Evolutionary conservation across 2,888 invertebrate species (phyloP), one percentile per base, ranked within the genome.

Genomic region (Caenorhabditis virilis): DNA sequence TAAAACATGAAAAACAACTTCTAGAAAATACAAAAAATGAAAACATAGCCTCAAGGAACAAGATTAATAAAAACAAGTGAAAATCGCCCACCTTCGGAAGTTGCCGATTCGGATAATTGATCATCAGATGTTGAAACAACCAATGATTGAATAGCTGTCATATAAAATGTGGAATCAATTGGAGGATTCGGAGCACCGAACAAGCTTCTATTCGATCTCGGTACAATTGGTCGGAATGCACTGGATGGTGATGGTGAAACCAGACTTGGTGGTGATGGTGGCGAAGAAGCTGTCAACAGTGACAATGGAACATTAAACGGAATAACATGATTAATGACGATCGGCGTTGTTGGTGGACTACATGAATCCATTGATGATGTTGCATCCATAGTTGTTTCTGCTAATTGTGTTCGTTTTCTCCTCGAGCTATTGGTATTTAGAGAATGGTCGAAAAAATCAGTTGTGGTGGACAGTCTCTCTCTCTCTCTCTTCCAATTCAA

Each of bases 201-300:
- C 22, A 47, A 36, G 13, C 27, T 47, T 11, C 18, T 33, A 16
- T 25, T 7, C n/a, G 27, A 26, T 39, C 52, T 53, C 13, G 69
- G 67, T 11, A 56, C 45, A 33, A 72, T 65, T n/a, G 66, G 65
- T 27, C 71, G 71, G 46, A 74, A 69, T 0, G 71, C 69, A 1
- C 63, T 63, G 3, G 69, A 36, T 9, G 62, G 39, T 6, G 64
- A 61, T 26, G 63, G 67, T 11, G 54, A 57, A 18, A 67, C 51
- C 22, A 51, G 51, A 11, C 36, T 39, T 1, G 50, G 25, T 9
- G 46, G 30, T 9, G 61, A 58, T 35, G 43, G 16, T 23, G 43
- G n/a, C 25, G 42, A 23, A 25, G 43, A 15, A 6, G 26, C 13
- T 16, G 43, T 45, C n/a, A 36, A n/a, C 36, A 36, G n/a, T 15